A percentile compares a stretch with the other conserved stretches of the same genome.
These are phyloP conservation scores for Paraescarpia echinospica DNA, from an alignment of 1,140 invertebrate species.

Conservation along the genomic window DNA sequence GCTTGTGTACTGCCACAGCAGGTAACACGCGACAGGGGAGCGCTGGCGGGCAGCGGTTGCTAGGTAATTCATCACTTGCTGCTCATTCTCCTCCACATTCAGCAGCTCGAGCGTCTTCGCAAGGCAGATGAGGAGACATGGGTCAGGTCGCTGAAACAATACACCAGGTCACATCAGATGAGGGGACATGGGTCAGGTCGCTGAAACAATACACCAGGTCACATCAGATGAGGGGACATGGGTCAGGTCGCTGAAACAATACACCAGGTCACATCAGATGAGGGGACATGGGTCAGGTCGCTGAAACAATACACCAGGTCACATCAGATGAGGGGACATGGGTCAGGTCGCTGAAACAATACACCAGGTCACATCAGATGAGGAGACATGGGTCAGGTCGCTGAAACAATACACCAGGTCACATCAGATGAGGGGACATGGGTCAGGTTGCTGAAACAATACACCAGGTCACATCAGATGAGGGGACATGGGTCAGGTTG, in stretches of 20 bases:
- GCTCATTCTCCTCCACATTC: background rate
- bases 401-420: too few relatives aligned
- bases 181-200: background rate
- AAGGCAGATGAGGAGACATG: background rate
- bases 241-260: background rate
- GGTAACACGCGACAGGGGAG: background rate
- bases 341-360: background rate
- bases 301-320: background rate
- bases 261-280: too few relatives aligned
- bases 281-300: background rate
- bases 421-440: background rate
- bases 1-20: background rate
- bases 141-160: background rate
- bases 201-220: background rate
- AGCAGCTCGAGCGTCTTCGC: conserved; percentile 6
- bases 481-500: too few relatives aligned
- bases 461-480: too few relatives aligned
- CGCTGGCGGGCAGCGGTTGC: background rate
- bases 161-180: too few relatives aligned
- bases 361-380: too few relatives aligned
- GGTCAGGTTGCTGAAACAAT: background rate
- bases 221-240: background rate
- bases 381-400: background rate
- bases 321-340: background rate
- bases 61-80: background rate